Conservation (phyloP, 2,888 invertebrate species). For the Salpingus planirostris region DNA sequence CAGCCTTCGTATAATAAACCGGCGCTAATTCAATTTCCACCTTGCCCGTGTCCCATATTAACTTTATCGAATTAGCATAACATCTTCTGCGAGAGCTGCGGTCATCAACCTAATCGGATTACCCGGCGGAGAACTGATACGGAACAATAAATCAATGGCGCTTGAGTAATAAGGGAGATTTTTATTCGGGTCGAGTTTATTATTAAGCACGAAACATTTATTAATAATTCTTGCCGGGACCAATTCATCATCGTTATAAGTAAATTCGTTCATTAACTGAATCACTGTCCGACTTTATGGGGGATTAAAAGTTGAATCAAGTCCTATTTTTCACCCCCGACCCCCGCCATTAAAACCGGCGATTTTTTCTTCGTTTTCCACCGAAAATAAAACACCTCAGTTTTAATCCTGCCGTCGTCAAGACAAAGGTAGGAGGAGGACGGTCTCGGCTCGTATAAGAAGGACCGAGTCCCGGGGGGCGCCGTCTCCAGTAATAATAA, state of each 20-base stretch:
- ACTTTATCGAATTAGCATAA: conserved; percentile 36
- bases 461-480: too few species aligned
- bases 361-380: too few species aligned
- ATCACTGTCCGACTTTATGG: conserved; percentile 31
- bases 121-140: conserved; percentile 12
- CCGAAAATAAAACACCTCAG: too few species aligned
- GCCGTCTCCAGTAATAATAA: too few species aligned
- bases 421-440: too few species aligned
- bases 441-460: too few species aligned
- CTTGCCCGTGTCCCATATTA: conserved; percentile 33
- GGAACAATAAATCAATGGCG: conserved; percentile 15
- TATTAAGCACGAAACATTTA: too few species aligned
- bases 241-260: conserved; percentile 35
- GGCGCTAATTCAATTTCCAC: conserved; percentile 33
- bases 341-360: too few species aligned
- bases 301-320: conserved; percentile 24
- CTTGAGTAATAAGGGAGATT: too few species aligned
- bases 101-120: conserved; percentile 19
- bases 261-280: conserved; percentile 34
- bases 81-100: conserved; percentile 24
- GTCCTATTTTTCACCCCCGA: conserved; percentile 14
- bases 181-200: too few species aligned
- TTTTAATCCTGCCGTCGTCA: too few species aligned
- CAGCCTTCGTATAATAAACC: conserved; percentile 6
- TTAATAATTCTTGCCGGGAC: conserved; percentile 31